Percentiles rank a stretch among this genome's conserved stretches.
Conservation (phyloP, 2,888 invertebrate species). For the Chaitophorus viminalis region DNA sequence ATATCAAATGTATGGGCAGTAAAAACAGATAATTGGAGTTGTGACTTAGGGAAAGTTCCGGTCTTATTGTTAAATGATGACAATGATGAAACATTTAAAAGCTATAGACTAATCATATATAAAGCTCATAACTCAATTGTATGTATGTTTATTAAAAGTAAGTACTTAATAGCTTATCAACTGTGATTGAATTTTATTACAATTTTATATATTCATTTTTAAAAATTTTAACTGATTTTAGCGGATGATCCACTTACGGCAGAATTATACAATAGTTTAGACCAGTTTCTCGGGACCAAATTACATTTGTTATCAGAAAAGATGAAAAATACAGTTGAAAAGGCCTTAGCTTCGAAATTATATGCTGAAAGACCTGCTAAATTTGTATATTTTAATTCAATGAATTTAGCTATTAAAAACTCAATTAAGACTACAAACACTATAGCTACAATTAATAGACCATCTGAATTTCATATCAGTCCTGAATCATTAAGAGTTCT, state of each 20-base stretch:
- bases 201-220: not conserved
- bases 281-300: constrained; percentile 52
- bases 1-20: constrained; percentile 55
- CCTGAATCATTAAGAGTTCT: constrained; percentile 52
- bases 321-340: constrained; percentile 55
- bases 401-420: constrained; percentile 60
- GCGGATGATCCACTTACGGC: constrained; percentile 28
- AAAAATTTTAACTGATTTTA: constrained; percentile 4
- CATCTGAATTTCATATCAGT: constrained; percentile 47
- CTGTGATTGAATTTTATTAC: not conserved
- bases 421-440: constrained; percentile 40
- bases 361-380: constrained; percentile 52
- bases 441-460: not conserved
- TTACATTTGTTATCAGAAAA: constrained; percentile 54
- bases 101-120: constrained; percentile 50
- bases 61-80: constrained; percentile 48
- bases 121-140: constrained; percentile 55
- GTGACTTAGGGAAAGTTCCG: constrained; percentile 54
- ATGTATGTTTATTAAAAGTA: constrained; percentile 57
- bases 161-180: not conserved
- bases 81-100: constrained; percentile 27
- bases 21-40: constrained; percentile 52
- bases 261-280: constrained; percentile 51
- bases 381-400: constrained; percentile 57
- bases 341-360: constrained; percentile 31